Percentiles rank a stretch among this genome's conserved stretches.
Evolutionary conservation across 2,113 vertebrate genomes (phyloP).

Genomic region (Calcarius ornatus): DNA sequence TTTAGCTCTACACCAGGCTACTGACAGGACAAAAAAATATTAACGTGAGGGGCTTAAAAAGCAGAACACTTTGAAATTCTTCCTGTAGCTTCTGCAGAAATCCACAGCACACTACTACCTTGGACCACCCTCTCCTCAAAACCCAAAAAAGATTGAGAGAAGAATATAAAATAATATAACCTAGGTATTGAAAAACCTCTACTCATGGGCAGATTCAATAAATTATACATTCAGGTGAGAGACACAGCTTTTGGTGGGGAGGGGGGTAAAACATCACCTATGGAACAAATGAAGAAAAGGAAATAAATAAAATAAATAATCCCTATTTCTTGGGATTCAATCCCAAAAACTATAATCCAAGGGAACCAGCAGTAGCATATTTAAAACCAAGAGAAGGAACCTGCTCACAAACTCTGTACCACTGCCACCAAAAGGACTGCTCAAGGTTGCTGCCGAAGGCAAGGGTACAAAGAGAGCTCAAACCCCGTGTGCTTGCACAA

Average conservation of each 20-base stretch:
- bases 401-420: neutral
- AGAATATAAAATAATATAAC: neutral
- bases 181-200: neutral
- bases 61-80: neutral
- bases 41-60: neutral
- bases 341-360: neutral
- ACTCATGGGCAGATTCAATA: neutral
- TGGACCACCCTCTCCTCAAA: neutral
- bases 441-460: fast-evolving
- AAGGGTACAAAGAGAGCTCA: neutral
- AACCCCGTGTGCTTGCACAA: neutral
- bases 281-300: neutral
- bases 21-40: neutral
- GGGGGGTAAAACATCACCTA: neutral
- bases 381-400: neutral
- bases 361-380: neutral
- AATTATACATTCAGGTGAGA: neutral
- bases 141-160: neutral
- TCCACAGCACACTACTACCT: neutral
- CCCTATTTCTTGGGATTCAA: neutral
- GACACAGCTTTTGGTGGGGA: fast-evolving
- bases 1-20: neutral
- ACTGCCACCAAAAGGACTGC: neutral
- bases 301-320: neutral
- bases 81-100: neutral